Evolutionary conservation across 2,797 vertebrate species (phyloP).

Genomic region (Cyprinella venusta): DNA sequence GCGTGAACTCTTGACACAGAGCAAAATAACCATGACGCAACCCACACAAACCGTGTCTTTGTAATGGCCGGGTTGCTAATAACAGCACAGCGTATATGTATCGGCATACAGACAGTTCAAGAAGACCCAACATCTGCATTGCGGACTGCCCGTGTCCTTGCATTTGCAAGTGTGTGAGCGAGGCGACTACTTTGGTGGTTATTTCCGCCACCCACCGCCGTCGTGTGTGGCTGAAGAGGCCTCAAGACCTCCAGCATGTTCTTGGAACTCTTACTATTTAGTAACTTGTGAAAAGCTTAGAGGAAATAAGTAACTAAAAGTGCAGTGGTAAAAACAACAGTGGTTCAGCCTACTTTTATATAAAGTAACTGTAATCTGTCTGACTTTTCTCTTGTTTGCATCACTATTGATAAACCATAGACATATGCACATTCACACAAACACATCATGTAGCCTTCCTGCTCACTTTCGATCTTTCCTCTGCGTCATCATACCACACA

Average conservation of each 20-base stretch:
- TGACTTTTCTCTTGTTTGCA: not conserved
- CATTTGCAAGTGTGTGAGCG: conserved; percentile 39
- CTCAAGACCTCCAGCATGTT: conserved; percentile 56
- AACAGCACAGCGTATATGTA: conserved; percentile 9
- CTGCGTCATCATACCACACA: conserved; percentile 52
- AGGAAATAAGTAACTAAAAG: conserved; percentile 45
- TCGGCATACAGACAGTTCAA: not conserved
- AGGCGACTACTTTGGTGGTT: conserved; percentile 44
- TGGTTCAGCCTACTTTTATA: not conserved
- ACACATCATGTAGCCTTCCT: conserved; percentile 4
- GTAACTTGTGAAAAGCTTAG: conserved; percentile 30
- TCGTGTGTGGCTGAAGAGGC: conserved; percentile 58
- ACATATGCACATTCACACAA: not conserved
- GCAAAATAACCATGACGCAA: conserved; percentile 33
- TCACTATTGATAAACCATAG: not conserved
- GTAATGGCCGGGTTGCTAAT: conserved; percentile 37
- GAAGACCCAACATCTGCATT: conserved; percentile 39
- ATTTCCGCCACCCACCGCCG: conserved; percentile 54
- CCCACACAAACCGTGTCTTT: conserved; percentile 5
- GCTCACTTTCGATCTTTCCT: conserved; percentile 6
- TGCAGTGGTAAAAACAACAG: not conserved
- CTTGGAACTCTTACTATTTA: conserved; percentile 53
- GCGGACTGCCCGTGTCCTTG: conserved; percentile 37
- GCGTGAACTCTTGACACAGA: conserved; percentile 47
- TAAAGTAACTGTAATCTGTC: conserved; percentile 2